These are phyloP conservation scores for Druon quercuslanigerum DNA, from an alignment of 1,140 invertebrate genomes.

Conservation along the genomic window DNA sequence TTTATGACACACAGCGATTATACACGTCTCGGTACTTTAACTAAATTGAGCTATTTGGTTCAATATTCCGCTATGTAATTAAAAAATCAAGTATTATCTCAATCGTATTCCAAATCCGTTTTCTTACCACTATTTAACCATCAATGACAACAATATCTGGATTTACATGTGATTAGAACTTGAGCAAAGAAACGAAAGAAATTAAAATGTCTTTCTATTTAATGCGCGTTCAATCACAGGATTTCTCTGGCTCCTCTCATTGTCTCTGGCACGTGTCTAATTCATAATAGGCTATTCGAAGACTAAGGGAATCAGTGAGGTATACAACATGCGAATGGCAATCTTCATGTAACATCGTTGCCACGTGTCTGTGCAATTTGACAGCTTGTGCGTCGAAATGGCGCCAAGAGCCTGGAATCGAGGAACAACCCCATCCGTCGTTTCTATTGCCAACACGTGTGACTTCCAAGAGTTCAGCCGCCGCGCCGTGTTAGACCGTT, in stretches of 20 bases:
- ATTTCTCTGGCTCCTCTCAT: constrained; percentile 53
- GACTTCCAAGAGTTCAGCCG: constrained; percentile 17
- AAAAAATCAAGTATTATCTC: too few species aligned
- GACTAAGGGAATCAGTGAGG: constrained; percentile 32
- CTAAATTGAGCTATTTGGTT: too few species aligned
- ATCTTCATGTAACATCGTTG: constrained; percentile 56
- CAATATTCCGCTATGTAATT: too few species aligned
- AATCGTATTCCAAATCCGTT: too few species aligned
- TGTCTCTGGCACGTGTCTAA: constrained; percentile 60
- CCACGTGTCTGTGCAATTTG: constrained; percentile 66
- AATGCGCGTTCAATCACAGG: constrained; percentile 63
- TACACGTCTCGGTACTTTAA: too few species aligned
- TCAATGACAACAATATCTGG: too few species aligned
- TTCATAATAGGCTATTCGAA: constrained; percentile 54
- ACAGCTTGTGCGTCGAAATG: constrained; percentile 49
- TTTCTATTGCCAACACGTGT: constrained; percentile 27
- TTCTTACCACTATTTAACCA: too few species aligned
- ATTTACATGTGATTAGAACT: constrained; percentile 42
- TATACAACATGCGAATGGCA: constrained; percentile 27
- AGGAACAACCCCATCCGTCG: constrained; percentile 36
- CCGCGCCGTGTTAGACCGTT: neutral
- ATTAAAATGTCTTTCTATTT: constrained; percentile 59
- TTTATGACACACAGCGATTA: too few species aligned
- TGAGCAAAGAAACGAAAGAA: constrained; percentile 1
- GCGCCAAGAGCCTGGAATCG: constrained; percentile 43